A percentile compares a stretch with the other conserved stretches of the same genome.
phyloP scores from a whole-genome alignment of 2,797 vertebrate genomes.

The Valencia hispanica region DNA sequence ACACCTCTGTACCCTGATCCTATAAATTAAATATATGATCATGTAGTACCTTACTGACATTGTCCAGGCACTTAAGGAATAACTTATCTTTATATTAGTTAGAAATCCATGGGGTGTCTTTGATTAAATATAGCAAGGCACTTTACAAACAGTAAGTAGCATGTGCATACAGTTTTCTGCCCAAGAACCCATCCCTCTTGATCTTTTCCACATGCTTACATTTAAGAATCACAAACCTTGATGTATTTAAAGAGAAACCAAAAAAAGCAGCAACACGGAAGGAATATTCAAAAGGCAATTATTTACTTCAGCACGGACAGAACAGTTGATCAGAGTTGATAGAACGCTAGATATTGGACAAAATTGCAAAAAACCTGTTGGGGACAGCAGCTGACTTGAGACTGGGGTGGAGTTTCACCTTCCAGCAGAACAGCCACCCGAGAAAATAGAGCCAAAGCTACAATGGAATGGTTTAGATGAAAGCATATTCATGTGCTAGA shows the following conservation, averaged over 20 bases:
- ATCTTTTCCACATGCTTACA: constrained; percentile 4
- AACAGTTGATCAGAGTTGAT: not conserved
- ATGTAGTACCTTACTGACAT: constrained; percentile 21
- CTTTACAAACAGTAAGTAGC: not conserved
- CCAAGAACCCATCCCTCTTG: not conserved
- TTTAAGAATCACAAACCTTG: not conserved
- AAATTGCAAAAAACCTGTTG: not conserved
- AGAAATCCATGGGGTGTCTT: constrained; percentile 8
- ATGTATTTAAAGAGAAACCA: not conserved
- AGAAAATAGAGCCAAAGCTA: not conserved
- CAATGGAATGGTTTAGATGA: not conserved
- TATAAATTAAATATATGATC: constrained; percentile 26
- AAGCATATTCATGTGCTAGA: not conserved
- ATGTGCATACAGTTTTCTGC: not conserved
- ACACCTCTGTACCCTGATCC: constrained; percentile 32
- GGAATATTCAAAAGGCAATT: too few species aligned
- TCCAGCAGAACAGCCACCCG: not conserved
- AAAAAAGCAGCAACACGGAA: not conserved
- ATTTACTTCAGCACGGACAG: not conserved
- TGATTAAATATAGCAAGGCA: constrained; percentile 11
- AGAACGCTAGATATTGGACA: not conserved
- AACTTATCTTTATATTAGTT: constrained; percentile 10
- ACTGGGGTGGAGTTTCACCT: not conserved
- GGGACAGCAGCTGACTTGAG: not conserved
- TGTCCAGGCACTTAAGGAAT: constrained; percentile 28